Base-by-base conservation (phyloP, 2,888 invertebrate genomes). In the Abrostola triplasia region DNA sequence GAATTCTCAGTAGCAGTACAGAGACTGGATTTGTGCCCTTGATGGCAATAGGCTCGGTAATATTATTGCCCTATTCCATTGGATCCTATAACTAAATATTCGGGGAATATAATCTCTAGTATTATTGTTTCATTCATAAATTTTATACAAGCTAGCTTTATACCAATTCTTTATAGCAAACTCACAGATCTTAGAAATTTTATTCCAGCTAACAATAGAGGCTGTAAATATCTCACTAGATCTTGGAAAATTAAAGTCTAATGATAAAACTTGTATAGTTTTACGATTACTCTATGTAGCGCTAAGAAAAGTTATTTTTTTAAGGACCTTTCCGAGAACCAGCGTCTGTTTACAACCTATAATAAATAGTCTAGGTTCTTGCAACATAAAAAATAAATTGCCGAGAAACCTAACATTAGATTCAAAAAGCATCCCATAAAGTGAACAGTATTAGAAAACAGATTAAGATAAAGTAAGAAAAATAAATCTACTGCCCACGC, bases 401-500 rank as follows among this genome's bases (percentile, higher is more conserved):
- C 59, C 51, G 50, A 58, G 55, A 70, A 74, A 74, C 70, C 67
- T 59, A 72, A 73, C 74, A 75, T 77, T 78, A 80, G 79, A 79
- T 77, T 69, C 71, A 80, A 81, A 87, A 86, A 83, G 76, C 68
- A 68, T 77, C 69, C 82, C 81, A 87, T 86, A 86, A 84, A 84
- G 73, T 77, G 73, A 67, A 72, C 69, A 73, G 83, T 81, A 87
- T 88, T 90, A 89, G 89, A 90, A 90, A 87, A 81, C 67, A 64
- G 71, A 80, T 72, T 68, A 59, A 84, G 81, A 84, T 87, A 85
- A 80, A 81, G 62, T 65, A 82, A 76, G 83, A 84, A 89, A 89
- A 90, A 90, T 91, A 86, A 86, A 86, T 85, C 81, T 80, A 71
- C 83, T 81, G 90, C 92, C 91, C 92, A 90, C 88, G 88, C 90